These are phyloP conservation scores for Patella pellucida DNA, from an alignment of 2,888 invertebrate genomes.

Conservation along the genomic window DNA sequence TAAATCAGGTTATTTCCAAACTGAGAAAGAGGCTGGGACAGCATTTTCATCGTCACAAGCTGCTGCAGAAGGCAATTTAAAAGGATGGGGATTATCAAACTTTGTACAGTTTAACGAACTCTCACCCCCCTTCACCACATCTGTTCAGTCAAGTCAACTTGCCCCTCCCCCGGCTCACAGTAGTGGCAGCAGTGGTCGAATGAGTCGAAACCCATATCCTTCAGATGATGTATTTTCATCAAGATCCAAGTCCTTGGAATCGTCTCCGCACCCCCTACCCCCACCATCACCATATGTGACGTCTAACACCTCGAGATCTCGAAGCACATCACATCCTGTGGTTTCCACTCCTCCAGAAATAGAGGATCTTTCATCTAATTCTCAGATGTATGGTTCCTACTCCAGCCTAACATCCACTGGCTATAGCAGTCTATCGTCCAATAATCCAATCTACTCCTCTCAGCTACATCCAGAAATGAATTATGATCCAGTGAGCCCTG, in stretches of 20 bases:
- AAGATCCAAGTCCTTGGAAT: constrained; percentile 33
- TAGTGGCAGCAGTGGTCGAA: constrained; percentile 43
- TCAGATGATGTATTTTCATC: constrained; percentile 33
- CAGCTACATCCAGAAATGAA: constrained; percentile 45
- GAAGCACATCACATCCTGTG: constrained; percentile 12
- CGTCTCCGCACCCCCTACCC: constrained; percentile 29
- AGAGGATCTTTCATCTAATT: constrained; percentile 38
- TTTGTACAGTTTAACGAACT: constrained; percentile 43
- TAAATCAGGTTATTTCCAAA: constrained; percentile 27
- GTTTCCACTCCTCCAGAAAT: constrained; percentile 32
- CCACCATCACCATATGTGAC: constrained; percentile 23
- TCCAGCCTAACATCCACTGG: background rate
- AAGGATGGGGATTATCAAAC: constrained; percentile 51
- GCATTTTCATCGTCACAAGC: constrained; percentile 20
- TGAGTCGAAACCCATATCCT: constrained; percentile 50
- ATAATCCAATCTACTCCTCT: constrained; percentile 30
- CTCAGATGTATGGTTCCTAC: constrained; percentile 12
- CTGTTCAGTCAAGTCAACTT: constrained; percentile 31
- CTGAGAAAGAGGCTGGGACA: constrained; percentile 25
- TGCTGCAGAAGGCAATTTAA: constrained; percentile 27
- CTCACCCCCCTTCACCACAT: constrained; percentile 31
- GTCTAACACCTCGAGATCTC: constrained; percentile 9
- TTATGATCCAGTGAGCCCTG: constrained; percentile 63
- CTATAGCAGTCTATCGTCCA: constrained; percentile 24
- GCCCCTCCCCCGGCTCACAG: constrained; percentile 66